Evolutionary conservation across 2,888 invertebrate genomes (phyloP).

Genomic region (Stictocephala bisonia): DNA sequence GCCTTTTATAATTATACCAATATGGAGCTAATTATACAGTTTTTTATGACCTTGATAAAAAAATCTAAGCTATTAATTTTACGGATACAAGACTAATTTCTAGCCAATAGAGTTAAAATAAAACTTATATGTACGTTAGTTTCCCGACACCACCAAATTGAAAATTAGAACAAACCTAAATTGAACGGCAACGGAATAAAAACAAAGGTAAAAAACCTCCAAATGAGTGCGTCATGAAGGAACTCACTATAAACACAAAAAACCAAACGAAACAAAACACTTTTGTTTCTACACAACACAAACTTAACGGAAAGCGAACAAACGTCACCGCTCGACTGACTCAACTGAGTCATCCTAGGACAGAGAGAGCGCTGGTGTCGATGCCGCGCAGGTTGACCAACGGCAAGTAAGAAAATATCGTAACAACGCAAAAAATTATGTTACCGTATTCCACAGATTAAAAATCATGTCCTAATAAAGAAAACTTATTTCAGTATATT

Average conservation of each 20-base stretch:
- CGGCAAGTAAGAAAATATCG: not conserved
- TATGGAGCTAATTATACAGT: too few relatives aligned
- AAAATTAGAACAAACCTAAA: slow-evolving; percentile 15
- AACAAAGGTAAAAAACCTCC: slow-evolving; percentile 5
- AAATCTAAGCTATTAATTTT: not conserved
- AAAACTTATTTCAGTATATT: too few relatives aligned
- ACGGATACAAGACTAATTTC: not conserved
- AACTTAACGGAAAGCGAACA: not conserved
- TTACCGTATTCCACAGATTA: too few relatives aligned
- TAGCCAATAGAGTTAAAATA: not conserved
- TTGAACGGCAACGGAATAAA: not conserved
- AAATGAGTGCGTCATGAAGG: slow-evolving; percentile 14
- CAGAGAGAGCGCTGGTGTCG: slow-evolving; percentile 4
- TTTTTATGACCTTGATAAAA: not conserved
- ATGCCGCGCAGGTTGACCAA: not conserved
- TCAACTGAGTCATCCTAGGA: too few relatives aligned
- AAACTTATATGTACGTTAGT: too few relatives aligned
- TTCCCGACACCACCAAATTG: slow-evolving; percentile 23
- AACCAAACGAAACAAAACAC: slow-evolving; percentile 31
- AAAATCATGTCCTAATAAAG: too few relatives aligned
- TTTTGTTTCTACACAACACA: too few relatives aligned
- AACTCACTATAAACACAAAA: slow-evolving; percentile 21
- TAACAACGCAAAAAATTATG: too few relatives aligned
- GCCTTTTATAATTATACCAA: too few relatives aligned
- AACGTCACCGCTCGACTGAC: slow-evolving; percentile 20